phyloP scores from a whole-genome alignment of 2,113 vertebrate species.

The Leptodactylus fuscus region DNA sequence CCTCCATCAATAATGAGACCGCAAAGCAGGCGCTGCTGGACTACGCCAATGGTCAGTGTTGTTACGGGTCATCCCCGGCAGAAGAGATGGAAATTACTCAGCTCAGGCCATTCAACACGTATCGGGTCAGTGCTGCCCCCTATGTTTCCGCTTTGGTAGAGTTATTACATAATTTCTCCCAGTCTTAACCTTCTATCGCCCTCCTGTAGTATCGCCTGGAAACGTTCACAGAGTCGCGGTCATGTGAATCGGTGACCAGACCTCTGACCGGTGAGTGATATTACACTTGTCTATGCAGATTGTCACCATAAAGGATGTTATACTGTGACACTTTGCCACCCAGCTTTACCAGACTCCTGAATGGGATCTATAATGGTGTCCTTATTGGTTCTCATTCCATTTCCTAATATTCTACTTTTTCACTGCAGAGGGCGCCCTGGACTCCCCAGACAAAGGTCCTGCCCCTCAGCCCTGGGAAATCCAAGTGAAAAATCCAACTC shows the following conservation, averaged over 20 bases:
- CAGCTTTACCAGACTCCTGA: too few relatives aligned
- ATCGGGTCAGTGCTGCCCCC: constrained; percentile 66
- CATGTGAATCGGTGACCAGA: constrained; percentile 65
- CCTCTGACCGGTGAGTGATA: constrained; percentile 63
- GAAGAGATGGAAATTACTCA: constrained; percentile 69
- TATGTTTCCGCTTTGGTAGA: background rate
- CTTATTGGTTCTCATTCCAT: too few relatives aligned
- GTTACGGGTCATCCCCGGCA: constrained; percentile 68
- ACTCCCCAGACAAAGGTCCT: constrained; percentile 63
- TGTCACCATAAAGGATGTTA: too few relatives aligned
- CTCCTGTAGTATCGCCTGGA: constrained; percentile 69
- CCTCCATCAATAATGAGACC: constrained; percentile 67
- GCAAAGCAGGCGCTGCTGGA: constrained; percentile 62
- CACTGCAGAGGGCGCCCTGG: constrained; percentile 51
- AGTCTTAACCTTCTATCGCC: too few relatives aligned
- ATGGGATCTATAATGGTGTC: too few relatives aligned
- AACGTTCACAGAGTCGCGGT: constrained; percentile 72
- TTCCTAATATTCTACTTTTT: too few relatives aligned
- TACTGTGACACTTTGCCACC: background rate
- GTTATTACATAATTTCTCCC: background rate
- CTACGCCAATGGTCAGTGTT: constrained; percentile 66
- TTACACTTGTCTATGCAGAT: too few relatives aligned
- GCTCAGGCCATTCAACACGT: constrained; percentile 71
- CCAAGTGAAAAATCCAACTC: constrained; percentile 64
- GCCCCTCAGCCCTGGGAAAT: constrained; percentile 76